These are phyloP conservation scores for Iguana delicatissima DNA, from an alignment of 2,797 vertebrate species.

Conservation along the genomic window DNA sequence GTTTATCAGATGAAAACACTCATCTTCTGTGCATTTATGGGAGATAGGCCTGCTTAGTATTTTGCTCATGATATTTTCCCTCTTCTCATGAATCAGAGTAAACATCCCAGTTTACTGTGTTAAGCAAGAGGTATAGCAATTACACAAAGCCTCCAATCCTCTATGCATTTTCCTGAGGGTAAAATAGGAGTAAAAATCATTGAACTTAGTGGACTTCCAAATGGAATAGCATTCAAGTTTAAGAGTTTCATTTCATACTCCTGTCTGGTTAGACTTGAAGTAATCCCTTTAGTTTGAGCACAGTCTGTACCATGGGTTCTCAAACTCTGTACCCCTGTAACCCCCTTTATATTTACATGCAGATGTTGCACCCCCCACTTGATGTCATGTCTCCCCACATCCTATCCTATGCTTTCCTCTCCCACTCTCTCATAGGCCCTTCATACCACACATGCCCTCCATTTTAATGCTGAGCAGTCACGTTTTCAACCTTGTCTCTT, in stretches of 20 bases:
- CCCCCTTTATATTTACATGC: too few species aligned
- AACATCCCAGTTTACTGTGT: constrained; percentile 63
- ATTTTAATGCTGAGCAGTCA: too few species aligned
- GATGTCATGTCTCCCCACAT: too few species aligned
- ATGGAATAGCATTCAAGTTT: not conserved
- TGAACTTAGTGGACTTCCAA: too few species aligned
- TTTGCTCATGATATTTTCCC: constrained; percentile 54
- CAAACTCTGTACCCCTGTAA: too few species aligned
- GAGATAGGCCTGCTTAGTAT: constrained; percentile 63
- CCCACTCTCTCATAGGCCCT: too few species aligned
- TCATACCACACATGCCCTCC: too few species aligned
- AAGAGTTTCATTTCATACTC: not conserved
- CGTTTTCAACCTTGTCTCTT: too few species aligned
- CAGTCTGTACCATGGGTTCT: not conserved
- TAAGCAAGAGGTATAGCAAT: constrained; percentile 42
- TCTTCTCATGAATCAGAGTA: constrained; percentile 56
- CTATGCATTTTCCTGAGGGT: not conserved
- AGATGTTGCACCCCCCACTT: too few species aligned
- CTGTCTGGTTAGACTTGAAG: not conserved
- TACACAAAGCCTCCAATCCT: constrained; percentile 40
- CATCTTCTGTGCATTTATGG: constrained; percentile 53
- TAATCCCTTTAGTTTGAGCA: not conserved
- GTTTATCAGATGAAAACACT: constrained; percentile 64
- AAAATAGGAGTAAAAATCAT: too few species aligned
- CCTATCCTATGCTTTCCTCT: too few species aligned